Percentiles rank a stretch among this genome's conserved stretches.
Evolutionary conservation across 2,797 vertebrate genomes (phyloP).

Genomic region (Enteromius argenteus): DNA sequence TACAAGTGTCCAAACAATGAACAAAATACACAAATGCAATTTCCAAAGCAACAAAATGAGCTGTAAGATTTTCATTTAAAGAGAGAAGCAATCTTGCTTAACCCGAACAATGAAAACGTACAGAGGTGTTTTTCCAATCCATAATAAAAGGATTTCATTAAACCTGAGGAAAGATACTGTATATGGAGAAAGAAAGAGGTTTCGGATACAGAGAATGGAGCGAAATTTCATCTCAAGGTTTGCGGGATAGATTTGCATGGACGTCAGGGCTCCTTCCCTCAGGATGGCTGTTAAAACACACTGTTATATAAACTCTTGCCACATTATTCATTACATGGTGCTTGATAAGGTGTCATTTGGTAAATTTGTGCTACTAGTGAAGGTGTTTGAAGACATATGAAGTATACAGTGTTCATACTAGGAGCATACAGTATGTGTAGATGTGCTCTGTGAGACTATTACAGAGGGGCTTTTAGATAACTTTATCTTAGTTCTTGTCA

Average conservation of each 20-base stretch:
- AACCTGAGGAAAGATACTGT: neutral
- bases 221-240: neutral
- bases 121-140: neutral
- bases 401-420: neutral
- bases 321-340: neutral
- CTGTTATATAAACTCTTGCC: neutral
- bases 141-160: slow-evolving; percentile 7
- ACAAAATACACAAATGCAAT: neutral
- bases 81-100: neutral
- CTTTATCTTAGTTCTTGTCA: neutral
- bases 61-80: neutral
- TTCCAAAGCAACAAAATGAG: neutral
- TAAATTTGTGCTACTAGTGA: slow-evolving; percentile 20
- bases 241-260: neutral
- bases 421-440: slow-evolving; percentile 1
- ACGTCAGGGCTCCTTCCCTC: neutral
- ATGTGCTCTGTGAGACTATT: neutral
- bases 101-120: neutral
- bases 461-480: neutral
- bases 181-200: neutral
- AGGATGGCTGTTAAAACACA: slow-evolving; percentile 3
- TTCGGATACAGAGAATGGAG: neutral
- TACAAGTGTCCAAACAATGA: neutral
- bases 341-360: slow-evolving; percentile 12
- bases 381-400: slow-evolving; percentile 9